phyloP scores from a whole-genome alignment of 53 echinoderm and acorn worm species.

The Apostichopus leukothele region DNA sequence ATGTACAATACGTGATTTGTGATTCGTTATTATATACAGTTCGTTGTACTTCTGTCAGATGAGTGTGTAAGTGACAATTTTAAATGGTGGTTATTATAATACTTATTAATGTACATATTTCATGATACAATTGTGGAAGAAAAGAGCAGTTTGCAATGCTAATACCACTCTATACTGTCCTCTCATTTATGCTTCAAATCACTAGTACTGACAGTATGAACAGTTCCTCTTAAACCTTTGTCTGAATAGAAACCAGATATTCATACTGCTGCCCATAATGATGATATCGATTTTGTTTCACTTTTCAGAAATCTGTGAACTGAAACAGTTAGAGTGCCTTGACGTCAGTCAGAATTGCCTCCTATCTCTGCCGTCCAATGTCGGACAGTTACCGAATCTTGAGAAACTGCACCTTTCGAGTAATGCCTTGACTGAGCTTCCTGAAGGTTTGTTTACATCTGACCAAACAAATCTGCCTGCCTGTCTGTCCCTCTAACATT shows the following conservation, averaged over 20 bases:
- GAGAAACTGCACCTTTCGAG: conserved; percentile 23
- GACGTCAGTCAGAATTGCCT: conserved; percentile 44
- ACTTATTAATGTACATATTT: no score
- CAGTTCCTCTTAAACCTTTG: no score
- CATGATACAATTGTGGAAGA: background rate
- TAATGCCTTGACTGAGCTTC: conserved; percentile 26
- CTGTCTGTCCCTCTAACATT: no score
- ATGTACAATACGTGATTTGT: no score
- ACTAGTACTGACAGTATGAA: no score
- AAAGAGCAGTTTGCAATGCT: background rate
- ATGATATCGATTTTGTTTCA: background rate
- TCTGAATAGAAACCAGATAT: no score
- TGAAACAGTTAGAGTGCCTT: conserved; percentile 23
- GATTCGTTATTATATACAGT: no score
- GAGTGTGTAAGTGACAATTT: no score
- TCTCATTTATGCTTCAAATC: no score
- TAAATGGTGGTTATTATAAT: no score
- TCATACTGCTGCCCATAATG: background rate
- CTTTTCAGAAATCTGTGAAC: conserved; percentile 21
- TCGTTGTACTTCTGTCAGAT: no score
- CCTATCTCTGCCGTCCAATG: conserved; percentile 6
- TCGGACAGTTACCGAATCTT: conserved; percentile 24
- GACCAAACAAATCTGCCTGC: background rate
- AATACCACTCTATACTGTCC: no score
- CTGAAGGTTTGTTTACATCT: background rate